Evolutionary conservation across 92 coral and sea anemone species (phyloP).

Genomic region (Porites lobata): DNA sequence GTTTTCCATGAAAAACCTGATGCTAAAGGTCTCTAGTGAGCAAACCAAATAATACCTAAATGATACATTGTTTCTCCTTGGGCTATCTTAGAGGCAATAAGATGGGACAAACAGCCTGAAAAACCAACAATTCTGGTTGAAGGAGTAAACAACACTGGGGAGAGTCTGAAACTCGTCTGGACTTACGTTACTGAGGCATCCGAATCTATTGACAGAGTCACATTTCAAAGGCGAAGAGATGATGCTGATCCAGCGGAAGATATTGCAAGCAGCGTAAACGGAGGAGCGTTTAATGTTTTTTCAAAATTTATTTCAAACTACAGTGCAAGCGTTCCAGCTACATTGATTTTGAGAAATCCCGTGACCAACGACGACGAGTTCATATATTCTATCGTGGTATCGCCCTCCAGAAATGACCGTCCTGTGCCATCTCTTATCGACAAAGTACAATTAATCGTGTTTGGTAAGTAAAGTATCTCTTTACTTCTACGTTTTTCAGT

Average conservation of each 20-base stretch:
- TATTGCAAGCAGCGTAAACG: fast-evolving
- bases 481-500: not conserved
- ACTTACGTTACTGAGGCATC: not conserved
- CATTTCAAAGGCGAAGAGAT: not conserved
- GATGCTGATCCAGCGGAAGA: not conserved
- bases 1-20: too few relatives aligned
- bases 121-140: not conserved
- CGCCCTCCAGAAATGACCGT: not conserved
- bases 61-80: not conserved
- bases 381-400: not conserved
- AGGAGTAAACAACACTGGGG: not conserved
- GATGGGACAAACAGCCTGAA: not conserved
- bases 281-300: not conserved
- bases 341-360: not conserved
- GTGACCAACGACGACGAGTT: not conserved
- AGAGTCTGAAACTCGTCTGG: not conserved
- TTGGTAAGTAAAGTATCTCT: not conserved
- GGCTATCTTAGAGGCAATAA: not conserved
- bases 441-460: not conserved
- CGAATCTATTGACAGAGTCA: not conserved
- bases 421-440: too few relatives aligned
- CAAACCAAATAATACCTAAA: not conserved
- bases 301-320: too few relatives aligned
- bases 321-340: not conserved
- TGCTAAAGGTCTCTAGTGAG: too few relatives aligned